These are phyloP conservation scores for Acanthurus lineatus DNA, from an alignment of 2,797 vertebrate species.

Conservation along the genomic window DNA sequence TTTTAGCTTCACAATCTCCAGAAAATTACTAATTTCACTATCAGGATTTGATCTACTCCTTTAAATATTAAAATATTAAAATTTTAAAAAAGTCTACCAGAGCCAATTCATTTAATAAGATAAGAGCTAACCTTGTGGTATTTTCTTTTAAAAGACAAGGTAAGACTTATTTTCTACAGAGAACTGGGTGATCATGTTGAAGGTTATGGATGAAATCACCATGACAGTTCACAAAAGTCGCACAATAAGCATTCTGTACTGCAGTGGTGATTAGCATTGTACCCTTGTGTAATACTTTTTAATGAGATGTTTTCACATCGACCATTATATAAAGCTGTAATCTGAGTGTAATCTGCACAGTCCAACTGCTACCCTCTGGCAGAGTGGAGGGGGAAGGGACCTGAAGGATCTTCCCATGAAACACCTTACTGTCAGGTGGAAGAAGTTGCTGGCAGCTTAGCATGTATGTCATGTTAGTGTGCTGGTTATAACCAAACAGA, in stretches of 20 bases:
- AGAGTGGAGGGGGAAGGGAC: slow-evolving; percentile 14
- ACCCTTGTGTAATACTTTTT: slow-evolving; percentile 57
- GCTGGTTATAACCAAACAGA: not conserved
- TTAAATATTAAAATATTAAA: too few relatives aligned
- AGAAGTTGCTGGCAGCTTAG: not conserved
- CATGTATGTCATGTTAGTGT: not conserved
- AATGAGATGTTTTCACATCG: slow-evolving; percentile 71
- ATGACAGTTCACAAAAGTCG: not conserved
- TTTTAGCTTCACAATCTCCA: too few relatives aligned
- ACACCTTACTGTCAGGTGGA: slow-evolving; percentile 11
- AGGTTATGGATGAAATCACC: slow-evolving; percentile 3
- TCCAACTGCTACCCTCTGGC: slow-evolving; percentile 55
- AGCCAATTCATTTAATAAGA: too few relatives aligned
- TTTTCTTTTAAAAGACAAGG: too few relatives aligned
- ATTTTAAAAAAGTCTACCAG: too few relatives aligned
- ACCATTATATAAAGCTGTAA: slow-evolving; percentile 67
- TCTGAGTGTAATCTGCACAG: slow-evolving; percentile 74
- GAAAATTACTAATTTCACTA: too few relatives aligned
- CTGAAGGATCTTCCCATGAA: slow-evolving; percentile 4
- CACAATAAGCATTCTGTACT: slow-evolving; percentile 1
- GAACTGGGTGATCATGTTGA: not conserved
- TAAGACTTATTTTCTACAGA: not conserved
- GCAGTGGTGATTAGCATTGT: slow-evolving; percentile 39
- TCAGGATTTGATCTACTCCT: too few relatives aligned
- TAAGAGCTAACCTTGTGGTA: too few relatives aligned